A percentile compares a stretch with the other conserved stretches of the same genome.
Evolutionary conservation across 2,888 invertebrate genomes (phyloP).

Genomic region (Lomographa bimaculata): DNA sequence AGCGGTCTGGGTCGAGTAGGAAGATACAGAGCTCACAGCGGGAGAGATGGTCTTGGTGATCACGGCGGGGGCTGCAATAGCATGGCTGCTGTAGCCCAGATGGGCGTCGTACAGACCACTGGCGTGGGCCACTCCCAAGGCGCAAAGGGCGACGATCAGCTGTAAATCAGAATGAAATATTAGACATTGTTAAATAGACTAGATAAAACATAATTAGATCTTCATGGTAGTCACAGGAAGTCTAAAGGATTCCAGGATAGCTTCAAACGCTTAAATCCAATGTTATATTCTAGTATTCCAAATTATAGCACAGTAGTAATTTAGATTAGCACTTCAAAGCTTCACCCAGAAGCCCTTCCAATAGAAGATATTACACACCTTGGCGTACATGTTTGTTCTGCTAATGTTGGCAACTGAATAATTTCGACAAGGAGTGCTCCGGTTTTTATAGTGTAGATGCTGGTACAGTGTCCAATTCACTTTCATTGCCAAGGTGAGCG

Average conservation of each 20-base stretch:
- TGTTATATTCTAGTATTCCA: too few relatives aligned
- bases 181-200: too few relatives aligned
- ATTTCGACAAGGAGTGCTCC: constrained; percentile 66
- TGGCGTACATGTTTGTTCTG: constrained; percentile 80
- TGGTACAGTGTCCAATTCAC: constrained; percentile 64
- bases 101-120: constrained; percentile 78
- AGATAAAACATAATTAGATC: too few relatives aligned
- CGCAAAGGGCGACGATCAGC: constrained; percentile 84
- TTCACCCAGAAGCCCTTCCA: not conserved
- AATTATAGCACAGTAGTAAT: too few relatives aligned
- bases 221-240: too few relatives aligned
- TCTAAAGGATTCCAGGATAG: too few relatives aligned
- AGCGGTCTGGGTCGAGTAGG: constrained; percentile 54
- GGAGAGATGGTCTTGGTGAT: constrained; percentile 47
- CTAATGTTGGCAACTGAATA: constrained; percentile 80
- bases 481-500: constrained; percentile 80
- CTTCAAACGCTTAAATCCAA: too few relatives aligned
- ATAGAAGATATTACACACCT: constrained; percentile 58
- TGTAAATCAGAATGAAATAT: constrained; percentile 37
- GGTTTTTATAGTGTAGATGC: constrained; percentile 74
- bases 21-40: constrained; percentile 54
- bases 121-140: constrained; percentile 83
- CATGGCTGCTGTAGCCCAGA: constrained; percentile 74
- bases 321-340: too few relatives aligned
- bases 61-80: constrained; percentile 57